Base-by-base conservation (phyloP, 1,140 invertebrate species). In the Drosophila prosaltans region DNA sequence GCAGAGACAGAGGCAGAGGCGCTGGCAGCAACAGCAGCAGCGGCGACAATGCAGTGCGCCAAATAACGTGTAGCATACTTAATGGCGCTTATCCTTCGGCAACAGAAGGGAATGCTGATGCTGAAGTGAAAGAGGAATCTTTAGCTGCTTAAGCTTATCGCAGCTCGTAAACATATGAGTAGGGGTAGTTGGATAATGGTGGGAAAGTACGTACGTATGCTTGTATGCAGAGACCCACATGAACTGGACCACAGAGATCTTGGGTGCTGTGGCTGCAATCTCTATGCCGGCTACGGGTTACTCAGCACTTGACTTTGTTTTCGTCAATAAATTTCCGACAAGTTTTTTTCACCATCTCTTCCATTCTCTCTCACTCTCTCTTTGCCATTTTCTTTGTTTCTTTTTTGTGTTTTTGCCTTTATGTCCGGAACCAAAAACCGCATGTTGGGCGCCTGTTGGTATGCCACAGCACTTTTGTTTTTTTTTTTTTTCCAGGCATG, bases 241-340 rank as follows among this genome's bases (percentile, higher is more conserved):
- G 11, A n/a, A 51, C 62, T 68, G 51, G 69, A 58, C 57, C 45
- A 65, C 67, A 82, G 51, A 76, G 77, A 71, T 68, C 69, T 63
- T 11, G 21, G 40, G 54, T 21, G 24, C 51, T 69, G 55, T 45
- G 68, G 66, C 65, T 78, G 81, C 81, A 84, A 84, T 84, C 81
- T 77, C 68, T 58, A 74, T 36, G 7, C 32, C 32, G 32, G 11
- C 40, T 79, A 64, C 58, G 45, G 72, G 64, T 71, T 69, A 66
- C 69, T 80, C 74, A 70, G 66, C 81, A 77, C 81, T 84, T 84
- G 81, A 84, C 81, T 84, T 84, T 84, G 81, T 84, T 84, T 84
- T 84, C 81, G 81, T 84, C 81, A 80, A 84, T 84, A 84, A 84
- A 84, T 84, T 84, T 84, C 36, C 69, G 72, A 78, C 76, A 76